phyloP scores from a whole-genome alignment of 2,888 invertebrate genomes.

The Xestobium rufovillosum region DNA sequence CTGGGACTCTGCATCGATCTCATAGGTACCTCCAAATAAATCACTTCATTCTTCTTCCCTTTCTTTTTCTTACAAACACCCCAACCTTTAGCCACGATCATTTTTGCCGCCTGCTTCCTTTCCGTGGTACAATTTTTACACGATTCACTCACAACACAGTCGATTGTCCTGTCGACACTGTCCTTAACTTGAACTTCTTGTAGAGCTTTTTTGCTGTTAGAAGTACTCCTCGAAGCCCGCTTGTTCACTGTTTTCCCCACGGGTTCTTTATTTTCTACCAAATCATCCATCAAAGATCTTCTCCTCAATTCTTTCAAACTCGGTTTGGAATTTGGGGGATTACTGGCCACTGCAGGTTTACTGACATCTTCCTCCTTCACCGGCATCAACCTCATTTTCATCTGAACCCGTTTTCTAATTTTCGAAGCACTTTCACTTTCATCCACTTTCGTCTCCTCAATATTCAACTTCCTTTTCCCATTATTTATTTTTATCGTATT shows the following conservation, averaged over 20 bases:
- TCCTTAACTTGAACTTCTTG: constrained; percentile 47
- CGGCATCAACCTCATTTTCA: constrained; percentile 9
- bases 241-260: constrained; percentile 22
- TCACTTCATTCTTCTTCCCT: constrained; percentile 26
- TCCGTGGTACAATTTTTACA: constrained; percentile 17
- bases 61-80: constrained; percentile 32
- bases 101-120: constrained; percentile 19
- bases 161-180: constrained; percentile 49
- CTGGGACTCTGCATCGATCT: constrained; percentile 46
- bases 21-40: constrained; percentile 30
- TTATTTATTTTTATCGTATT: constrained; percentile 42
- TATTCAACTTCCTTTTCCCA: constrained; percentile 43
- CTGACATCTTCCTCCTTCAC: constrained; percentile 33
- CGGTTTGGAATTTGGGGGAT: constrained; percentile 31
- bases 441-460: constrained; percentile 27
- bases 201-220: constrained; percentile 21
- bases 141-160: constrained; percentile 41
- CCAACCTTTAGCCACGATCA: constrained; percentile 23
- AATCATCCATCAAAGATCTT: constrained; percentile 22
- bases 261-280: constrained; percentile 30
- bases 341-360: constrained; percentile 36
- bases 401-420: constrained; percentile 8
- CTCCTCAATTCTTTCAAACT: constrained; percentile 23
- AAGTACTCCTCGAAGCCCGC: constrained; percentile 22
- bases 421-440: constrained; percentile 25